Conservation (phyloP, 2,888 invertebrate genomes). For the Hymenopus coronatus region DNA sequence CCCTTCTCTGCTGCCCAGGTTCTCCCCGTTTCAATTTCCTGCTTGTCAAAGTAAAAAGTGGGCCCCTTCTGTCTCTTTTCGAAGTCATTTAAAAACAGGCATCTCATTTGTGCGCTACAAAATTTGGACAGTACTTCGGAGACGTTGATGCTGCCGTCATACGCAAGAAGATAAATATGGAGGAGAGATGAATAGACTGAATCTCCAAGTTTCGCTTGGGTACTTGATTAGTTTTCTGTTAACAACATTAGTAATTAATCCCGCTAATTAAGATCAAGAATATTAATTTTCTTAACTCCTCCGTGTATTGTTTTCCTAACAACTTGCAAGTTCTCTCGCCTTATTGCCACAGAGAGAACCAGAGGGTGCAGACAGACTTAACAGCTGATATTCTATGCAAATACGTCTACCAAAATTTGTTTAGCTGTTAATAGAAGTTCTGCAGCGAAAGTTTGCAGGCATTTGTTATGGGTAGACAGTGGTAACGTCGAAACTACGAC, state of each 20-base stretch:
- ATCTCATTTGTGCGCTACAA: background rate
- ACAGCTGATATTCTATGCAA: too few relatives aligned
- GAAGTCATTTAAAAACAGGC: background rate
- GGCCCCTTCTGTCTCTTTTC: background rate
- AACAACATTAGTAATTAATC: background rate
- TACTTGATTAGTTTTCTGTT: background rate
- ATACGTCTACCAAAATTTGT: too few relatives aligned
- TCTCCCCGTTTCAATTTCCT: background rate
- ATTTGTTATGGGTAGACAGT: too few relatives aligned
- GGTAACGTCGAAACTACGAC: too few relatives aligned
- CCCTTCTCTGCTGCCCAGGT: background rate
- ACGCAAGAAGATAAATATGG: background rate
- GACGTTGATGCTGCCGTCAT: background rate
- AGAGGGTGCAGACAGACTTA: too few relatives aligned
- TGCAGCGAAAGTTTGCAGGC: too few relatives aligned
- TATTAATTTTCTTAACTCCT: background rate
- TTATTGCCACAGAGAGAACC: background rate
- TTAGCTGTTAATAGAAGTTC: too few relatives aligned
- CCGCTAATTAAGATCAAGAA: background rate
- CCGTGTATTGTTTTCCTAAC: background rate
- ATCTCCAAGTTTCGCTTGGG: background rate
- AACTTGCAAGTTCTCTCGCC: background rate
- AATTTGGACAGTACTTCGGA: background rate
- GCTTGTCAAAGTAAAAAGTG: background rate
- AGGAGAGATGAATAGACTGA: background rate